phyloP scores from a whole-genome alignment of 92 coral and sea anemone species.

The Epizoanthus ramosus region DNA sequence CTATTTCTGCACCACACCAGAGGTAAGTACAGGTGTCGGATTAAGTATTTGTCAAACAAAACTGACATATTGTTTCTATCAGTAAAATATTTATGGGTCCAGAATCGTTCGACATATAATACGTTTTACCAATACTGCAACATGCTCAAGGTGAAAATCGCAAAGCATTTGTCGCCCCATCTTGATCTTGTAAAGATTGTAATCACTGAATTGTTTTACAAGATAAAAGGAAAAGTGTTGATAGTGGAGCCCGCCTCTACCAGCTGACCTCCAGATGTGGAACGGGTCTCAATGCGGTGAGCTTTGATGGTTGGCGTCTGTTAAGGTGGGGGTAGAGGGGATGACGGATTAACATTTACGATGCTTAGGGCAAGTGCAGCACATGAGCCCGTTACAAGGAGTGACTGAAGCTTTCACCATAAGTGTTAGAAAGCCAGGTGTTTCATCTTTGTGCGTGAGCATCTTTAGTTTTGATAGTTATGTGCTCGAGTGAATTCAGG shows the following conservation, averaged over 20 bases:
- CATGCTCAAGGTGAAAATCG: background rate
- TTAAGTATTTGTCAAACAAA: too few relatives aligned
- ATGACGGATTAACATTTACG: conserved; percentile 25
- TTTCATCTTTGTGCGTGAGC: background rate
- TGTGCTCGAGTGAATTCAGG: background rate
- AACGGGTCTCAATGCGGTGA: background rate
- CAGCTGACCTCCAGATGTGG: conserved; percentile 28
- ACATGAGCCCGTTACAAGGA: background rate
- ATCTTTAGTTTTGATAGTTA: background rate
- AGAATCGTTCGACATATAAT: too few relatives aligned
- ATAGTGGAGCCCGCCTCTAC: conserved; percentile 4
- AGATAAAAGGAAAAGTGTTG: conserved; percentile 20
- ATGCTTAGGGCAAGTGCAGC: conserved; percentile 21
- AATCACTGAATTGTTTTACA: conserved; percentile 3
- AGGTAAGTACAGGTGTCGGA: too few relatives aligned
- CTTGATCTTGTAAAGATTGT: conserved; percentile 12
- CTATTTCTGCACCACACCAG: too few relatives aligned
- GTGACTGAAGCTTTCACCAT: conserved; percentile 7
- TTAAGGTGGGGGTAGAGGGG: background rate
- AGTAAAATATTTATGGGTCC: too few relatives aligned
- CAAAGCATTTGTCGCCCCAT: conserved; percentile 7
- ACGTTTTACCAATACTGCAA: too few relatives aligned
- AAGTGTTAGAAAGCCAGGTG: background rate
- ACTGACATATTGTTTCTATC: too few relatives aligned
- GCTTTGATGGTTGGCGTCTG: conserved; percentile 18